These are phyloP conservation scores for Cryptus armator DNA, from an alignment of 2,888 invertebrate genomes.

Conservation along the genomic window DNA sequence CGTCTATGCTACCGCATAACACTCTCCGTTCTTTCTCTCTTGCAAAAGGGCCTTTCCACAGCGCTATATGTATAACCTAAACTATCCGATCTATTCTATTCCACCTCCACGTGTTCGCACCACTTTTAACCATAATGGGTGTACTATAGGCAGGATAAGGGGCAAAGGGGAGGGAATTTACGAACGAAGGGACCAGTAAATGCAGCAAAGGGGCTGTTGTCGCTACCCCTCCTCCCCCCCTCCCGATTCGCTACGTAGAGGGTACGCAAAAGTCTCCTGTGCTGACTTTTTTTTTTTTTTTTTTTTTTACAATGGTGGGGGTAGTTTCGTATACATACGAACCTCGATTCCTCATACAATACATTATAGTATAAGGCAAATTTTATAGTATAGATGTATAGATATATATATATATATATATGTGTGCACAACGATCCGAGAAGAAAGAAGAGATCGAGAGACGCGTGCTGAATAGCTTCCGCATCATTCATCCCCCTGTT, in stretches of 20 bases:
- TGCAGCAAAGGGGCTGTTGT: constrained; percentile 1
- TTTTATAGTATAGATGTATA: neutral
- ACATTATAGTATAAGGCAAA: neutral
- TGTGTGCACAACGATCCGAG: constrained; percentile 36
- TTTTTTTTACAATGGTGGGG: neutral
- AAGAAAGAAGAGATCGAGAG: constrained; percentile 59
- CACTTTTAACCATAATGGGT: constrained; percentile 9
- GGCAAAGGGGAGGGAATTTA: neutral
- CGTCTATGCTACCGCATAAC: neutral
- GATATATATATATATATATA: neutral
- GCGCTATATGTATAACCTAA: constrained; percentile 5
- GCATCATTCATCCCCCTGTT: constrained; percentile 61
- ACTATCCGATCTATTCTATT: constrained; percentile 48
- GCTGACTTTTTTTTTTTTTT: neutral
- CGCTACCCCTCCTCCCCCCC: neutral
- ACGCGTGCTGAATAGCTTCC: constrained; percentile 66
- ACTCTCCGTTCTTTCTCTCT: constrained; percentile 29
- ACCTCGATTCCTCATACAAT: neutral
- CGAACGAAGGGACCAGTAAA: neutral
- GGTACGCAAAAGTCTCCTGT: constrained; percentile 25
- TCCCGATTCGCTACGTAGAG: constrained; percentile 33
- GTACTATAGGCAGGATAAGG: neutral
- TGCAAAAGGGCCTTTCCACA: constrained; percentile 16
- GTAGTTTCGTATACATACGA: constrained; percentile 18
- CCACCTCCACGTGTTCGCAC: constrained; percentile 24